These are phyloP conservation scores for Trichosurus vulpecula DNA, from an alignment of 2,797 vertebrate genomes.

Conservation along the genomic window DNA sequence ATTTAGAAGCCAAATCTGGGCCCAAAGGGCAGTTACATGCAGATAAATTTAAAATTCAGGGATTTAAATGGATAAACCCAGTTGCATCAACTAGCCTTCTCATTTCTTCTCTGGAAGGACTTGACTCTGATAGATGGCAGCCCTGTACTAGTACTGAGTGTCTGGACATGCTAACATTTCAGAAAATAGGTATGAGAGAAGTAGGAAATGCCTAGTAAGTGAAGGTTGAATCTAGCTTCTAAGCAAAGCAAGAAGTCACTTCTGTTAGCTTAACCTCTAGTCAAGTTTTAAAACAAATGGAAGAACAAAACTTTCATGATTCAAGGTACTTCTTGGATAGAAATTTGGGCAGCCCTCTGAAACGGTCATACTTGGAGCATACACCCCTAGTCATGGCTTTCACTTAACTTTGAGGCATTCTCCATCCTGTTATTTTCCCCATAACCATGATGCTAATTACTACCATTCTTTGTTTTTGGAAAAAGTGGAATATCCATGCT, in stretches of 20 bases:
- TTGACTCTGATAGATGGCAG: neutral
- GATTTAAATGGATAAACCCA: neutral
- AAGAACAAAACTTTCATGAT: neutral
- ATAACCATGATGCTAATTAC: neutral
- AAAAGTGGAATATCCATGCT: neutral
- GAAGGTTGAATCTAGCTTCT: neutral
- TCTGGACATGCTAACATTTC: neutral
- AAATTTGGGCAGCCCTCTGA: neutral
- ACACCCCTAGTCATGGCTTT: neutral
- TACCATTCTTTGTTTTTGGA: neutral
- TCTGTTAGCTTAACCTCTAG: neutral
- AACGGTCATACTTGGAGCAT: neutral
- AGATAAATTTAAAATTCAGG: neutral
- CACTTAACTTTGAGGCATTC: neutral
- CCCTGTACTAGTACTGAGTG: neutral
- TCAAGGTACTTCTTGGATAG: neutral
- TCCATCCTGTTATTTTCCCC: slow-evolving; percentile 18
- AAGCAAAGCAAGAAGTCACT: neutral
- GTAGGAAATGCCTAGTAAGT: neutral
- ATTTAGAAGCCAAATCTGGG: neutral
- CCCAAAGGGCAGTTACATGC: neutral
- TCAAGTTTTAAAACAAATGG: neutral
- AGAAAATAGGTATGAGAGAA: neutral
- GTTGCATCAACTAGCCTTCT: neutral
- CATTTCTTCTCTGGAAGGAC: neutral